Conservation (phyloP, 2,888 invertebrate species). For the Brachyopa scutellaris region DNA sequence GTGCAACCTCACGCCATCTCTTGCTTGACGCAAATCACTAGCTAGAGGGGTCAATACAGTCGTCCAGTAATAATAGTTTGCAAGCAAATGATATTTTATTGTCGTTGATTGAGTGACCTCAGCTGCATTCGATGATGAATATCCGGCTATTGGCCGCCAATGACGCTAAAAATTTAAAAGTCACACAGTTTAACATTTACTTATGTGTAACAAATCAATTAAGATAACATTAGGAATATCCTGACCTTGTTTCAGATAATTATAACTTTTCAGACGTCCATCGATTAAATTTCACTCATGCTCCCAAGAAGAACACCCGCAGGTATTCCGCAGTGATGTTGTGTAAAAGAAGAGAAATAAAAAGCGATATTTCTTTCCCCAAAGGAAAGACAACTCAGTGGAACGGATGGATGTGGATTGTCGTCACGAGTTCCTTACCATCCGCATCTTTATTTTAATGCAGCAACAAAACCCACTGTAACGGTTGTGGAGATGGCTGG, state of each 20-base stretch:
- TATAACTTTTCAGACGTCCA: slow-evolving; percentile 21
- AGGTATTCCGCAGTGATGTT: background rate
- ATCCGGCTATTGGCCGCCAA: slow-evolving; percentile 2
- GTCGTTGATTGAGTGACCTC: slow-evolving; percentile 28
- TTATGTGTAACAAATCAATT: slow-evolving; percentile 25
- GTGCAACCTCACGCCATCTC: slow-evolving; percentile 1
- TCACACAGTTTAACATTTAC: too few species aligned
- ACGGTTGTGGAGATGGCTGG: background rate
- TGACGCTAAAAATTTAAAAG: too few species aligned
- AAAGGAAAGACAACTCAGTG: background rate
- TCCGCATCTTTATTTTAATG: background rate
- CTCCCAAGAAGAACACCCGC: slow-evolving; percentile 32
- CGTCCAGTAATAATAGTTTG: background rate
- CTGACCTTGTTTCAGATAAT: slow-evolving; percentile 61
- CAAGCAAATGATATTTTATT: slow-evolving; percentile 12
- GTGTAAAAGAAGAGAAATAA: background rate
- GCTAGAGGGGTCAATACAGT: slow-evolving; percentile 22
- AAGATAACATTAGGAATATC: slow-evolving; percentile 41
- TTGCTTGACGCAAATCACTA: slow-evolving; percentile 55
- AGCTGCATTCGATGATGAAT: background rate
- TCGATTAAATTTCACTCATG: slow-evolving; percentile 44
- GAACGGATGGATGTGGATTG: background rate
- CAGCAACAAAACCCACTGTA: background rate
- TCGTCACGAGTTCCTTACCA: background rate
- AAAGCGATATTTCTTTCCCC: background rate